Conservation (phyloP, 2,113 vertebrate species). For the Motacilla tschutschensis region DNA sequence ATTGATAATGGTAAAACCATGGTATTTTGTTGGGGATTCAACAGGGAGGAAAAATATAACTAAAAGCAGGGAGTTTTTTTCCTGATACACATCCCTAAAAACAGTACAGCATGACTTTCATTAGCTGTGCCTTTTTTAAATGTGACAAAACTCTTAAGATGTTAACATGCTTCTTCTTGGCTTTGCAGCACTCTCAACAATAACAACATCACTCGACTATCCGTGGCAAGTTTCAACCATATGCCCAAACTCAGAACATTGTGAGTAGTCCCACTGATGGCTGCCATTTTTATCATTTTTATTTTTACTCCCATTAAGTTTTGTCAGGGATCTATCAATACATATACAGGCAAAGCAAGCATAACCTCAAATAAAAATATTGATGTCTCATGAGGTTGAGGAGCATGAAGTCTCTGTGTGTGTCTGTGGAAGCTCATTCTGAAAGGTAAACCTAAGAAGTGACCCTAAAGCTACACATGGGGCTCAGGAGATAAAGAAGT, state of each 20-base stretch:
- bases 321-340: not conserved
- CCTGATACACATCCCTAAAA: not conserved
- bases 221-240: conserved; percentile 98
- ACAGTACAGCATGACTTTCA: not conserved
- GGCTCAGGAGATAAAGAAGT: not conserved
- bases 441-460: not conserved
- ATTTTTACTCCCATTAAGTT: not conserved
- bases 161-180: conserved; percentile 23
- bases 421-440: not conserved
- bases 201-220: conserved; percentile 96
- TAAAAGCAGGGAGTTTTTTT: not conserved
- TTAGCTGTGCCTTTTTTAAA: not conserved
- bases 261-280: conserved; percentile 78
- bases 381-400: not conserved
- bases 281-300: not conserved
- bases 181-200: conserved; percentile 94
- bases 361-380: not conserved
- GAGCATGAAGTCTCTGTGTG: accelerated
- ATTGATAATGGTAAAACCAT: not conserved
- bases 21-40: not conserved
- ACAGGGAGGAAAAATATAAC: not conserved
- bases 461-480: not conserved
- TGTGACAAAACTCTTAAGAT: not conserved
- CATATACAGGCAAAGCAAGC: not conserved
- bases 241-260: conserved; percentile 98